Conservation (phyloP, 2,113 vertebrate genomes). For the Petaurus breviceps region DNA sequence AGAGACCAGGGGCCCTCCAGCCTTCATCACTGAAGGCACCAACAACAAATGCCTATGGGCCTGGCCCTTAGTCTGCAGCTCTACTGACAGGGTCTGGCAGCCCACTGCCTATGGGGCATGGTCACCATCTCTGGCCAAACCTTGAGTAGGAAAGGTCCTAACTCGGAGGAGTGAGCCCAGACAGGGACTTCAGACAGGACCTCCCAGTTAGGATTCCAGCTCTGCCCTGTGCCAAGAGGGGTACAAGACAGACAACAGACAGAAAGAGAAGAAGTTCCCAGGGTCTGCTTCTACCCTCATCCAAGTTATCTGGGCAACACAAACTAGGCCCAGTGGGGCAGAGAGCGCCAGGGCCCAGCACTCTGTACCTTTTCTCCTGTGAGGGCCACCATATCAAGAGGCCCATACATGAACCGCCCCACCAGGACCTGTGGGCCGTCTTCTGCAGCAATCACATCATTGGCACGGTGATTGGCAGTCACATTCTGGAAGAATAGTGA, state of each 20-base stretch:
- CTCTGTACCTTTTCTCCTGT: conserved; percentile 96
- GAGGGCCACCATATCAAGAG: conserved; percentile 98
- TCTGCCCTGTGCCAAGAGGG: too few relatives aligned
- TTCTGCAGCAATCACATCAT: conserved; percentile 94
- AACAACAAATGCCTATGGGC: too few relatives aligned
- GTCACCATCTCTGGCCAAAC: too few relatives aligned
- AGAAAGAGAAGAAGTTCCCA: too few relatives aligned
- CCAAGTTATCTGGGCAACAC: not conserved
- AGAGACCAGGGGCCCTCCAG: not conserved
- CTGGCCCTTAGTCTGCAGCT: not conserved
- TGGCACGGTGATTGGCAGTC: conserved; percentile 96
- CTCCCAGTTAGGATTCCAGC: too few relatives aligned
- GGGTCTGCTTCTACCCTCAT: rapidly evolving
- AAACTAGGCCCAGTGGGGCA: conserved; percentile 20
- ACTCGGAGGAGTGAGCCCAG: too few relatives aligned
- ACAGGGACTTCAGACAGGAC: too few relatives aligned
- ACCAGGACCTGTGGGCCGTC: conserved; percentile 93
- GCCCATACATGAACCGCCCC: conserved; percentile 98
- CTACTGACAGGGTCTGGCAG: too few relatives aligned
- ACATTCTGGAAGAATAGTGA: conserved; percentile 89
- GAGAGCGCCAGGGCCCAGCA: not conserved
- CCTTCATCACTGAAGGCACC: not conserved
- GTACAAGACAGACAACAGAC: too few relatives aligned
- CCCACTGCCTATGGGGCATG: too few relatives aligned
- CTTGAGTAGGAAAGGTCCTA: too few relatives aligned